A percentile compares a stretch with the other conserved stretches of the same genome.
phyloP scores from a whole-genome alignment of 1,140 invertebrate species.

The Drosophila suzukii region DNA sequence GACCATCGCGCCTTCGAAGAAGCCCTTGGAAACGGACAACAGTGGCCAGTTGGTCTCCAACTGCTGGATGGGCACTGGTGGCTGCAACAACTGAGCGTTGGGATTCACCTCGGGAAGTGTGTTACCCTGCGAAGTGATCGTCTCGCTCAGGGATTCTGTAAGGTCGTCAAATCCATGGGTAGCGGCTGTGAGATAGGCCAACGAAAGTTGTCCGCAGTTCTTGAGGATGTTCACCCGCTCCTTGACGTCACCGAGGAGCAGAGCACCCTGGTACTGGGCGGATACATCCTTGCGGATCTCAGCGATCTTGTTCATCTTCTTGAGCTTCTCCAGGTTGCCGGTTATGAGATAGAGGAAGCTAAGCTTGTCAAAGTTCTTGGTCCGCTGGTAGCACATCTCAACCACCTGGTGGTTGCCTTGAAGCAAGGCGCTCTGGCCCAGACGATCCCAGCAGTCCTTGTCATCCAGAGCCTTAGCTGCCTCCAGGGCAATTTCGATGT shows the following conservation, averaged over 20 bases:
- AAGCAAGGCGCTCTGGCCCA: slow-evolving; percentile 97
- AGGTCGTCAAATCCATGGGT: slow-evolving; percentile 96
- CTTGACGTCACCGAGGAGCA: slow-evolving; percentile 95
- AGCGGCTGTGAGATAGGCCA: slow-evolving; percentile 97
- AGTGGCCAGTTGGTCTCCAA: slow-evolving; percentile 98
- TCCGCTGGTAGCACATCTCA: slow-evolving; percentile 99
- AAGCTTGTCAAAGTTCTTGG: slow-evolving; percentile 99
- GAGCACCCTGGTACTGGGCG: slow-evolving; percentile 97
- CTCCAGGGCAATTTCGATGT: slow-evolving; percentile 97
- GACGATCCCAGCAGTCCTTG: slow-evolving; percentile 96
- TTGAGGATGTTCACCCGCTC: slow-evolving; percentile 97
- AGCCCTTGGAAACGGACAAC: slow-evolving; percentile 94
- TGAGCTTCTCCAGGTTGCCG: slow-evolving; percentile 98
- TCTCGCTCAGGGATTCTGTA: slow-evolving; percentile 88
- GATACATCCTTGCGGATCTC: slow-evolving; percentile 98
- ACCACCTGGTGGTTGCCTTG: slow-evolving; percentile 98
- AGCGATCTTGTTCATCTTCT: slow-evolving; percentile 99
- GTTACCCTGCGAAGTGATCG: slow-evolving; percentile 88
- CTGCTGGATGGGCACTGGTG: slow-evolving; percentile 94
- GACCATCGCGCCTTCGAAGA: slow-evolving; percentile 91
- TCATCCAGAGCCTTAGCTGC: slow-evolving; percentile 98
- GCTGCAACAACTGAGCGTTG: slow-evolving; percentile 91
- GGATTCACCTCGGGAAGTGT: slow-evolving; percentile 91
- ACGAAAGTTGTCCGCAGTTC: slow-evolving; percentile 89
- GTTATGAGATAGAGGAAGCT: slow-evolving; percentile 99